Evolutionary conservation across 1,140 invertebrate genomes (phyloP), one percentile per base, ranked within the genome.

Genomic region (Atta texana): DNA sequence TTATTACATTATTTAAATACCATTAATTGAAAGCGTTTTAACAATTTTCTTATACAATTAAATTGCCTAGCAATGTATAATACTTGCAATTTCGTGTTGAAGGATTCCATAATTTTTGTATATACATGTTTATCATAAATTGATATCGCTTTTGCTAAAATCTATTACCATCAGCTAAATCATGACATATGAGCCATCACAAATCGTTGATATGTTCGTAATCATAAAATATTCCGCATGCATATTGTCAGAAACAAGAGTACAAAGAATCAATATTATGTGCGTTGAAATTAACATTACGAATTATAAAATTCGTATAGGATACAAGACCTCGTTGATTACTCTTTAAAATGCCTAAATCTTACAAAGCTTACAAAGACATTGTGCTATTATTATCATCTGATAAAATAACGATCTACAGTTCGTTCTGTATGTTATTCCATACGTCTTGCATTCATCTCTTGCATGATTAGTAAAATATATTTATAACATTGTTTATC

Each of bases 101-200:
- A 66, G 28, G 21, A 12, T 0, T 14, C 3, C 6, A 12, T 64
- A 34, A 78, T 66, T 78, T 49, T 12, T 51, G 61, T 18, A 49
- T 18, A 28, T 10, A 8, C 34, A 21, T 18, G 2, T 51, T 51
- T 64, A n/a, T 49, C 51, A 51, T n/a, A 24, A 66, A 31, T 49
- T n/a, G 18, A 55, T 39, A 78, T 66, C 44, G 51, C n/a, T 49
- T 78, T 78, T 51, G 44, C 66, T 49, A 64, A 39, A 64, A 64
- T 14, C 59, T 78, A 31, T 78, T 64, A 64, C 1, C 24, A 7
- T n/a, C 1, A 78, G 59, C 18, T 16, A 66, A 63, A 78, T 78
- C 18, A 18, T 49, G 66, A 77, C 16, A 24, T 63, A 16, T 44
- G 34, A 64, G 12, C 10, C 24, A 78, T 66, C 12, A 39, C 28